Conservation (phyloP, 64 coral and sea anemone genomes). For the Catalaphyllia jardinei region DNA sequence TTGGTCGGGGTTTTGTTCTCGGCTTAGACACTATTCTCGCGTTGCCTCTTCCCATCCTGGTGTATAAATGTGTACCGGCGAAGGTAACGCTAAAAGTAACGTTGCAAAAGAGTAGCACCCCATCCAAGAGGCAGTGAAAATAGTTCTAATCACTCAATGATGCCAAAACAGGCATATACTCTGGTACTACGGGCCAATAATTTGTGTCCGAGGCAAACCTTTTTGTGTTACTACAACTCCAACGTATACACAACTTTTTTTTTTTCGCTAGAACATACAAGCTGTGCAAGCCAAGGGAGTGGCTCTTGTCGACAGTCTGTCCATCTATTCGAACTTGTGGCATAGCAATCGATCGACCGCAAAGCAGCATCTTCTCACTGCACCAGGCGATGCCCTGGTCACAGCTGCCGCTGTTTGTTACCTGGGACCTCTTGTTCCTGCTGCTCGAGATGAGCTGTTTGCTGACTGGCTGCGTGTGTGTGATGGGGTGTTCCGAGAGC, state of each 20-base stretch:
- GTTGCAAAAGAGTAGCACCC: too few species aligned
- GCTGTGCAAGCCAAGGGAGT: conserved; percentile 59
- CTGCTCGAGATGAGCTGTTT: conserved; percentile 72
- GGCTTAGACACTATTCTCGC: too few species aligned
- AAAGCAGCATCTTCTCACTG: conserved; percentile 73
- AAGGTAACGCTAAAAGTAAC: too few species aligned
- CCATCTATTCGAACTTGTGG: conserved; percentile 67
- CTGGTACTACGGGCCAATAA: too few species aligned
- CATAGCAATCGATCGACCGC: conserved; percentile 45
- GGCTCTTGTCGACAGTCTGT: conserved; percentile 65
- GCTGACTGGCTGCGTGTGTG: conserved; percentile 90
- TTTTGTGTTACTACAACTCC: too few species aligned
- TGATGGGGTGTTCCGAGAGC: conserved; percentile 57
- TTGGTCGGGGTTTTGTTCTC: too few species aligned
- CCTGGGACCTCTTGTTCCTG: conserved; percentile 74
- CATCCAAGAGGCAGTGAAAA: too few species aligned
- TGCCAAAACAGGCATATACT: too few species aligned
- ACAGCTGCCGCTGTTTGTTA: conserved; percentile 86
- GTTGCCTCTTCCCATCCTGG: too few species aligned
- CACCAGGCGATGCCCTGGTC: conserved; percentile 88
- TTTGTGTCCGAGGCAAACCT: too few species aligned
- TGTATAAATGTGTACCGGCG: too few species aligned
- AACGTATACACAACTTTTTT: not conserved
- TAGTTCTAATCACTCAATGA: too few species aligned
- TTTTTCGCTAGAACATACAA: conserved; percentile 31